Conservation (phyloP, 37 sponge, comb jelly and placozoan species). For the Theonella swinhoei region DNA sequence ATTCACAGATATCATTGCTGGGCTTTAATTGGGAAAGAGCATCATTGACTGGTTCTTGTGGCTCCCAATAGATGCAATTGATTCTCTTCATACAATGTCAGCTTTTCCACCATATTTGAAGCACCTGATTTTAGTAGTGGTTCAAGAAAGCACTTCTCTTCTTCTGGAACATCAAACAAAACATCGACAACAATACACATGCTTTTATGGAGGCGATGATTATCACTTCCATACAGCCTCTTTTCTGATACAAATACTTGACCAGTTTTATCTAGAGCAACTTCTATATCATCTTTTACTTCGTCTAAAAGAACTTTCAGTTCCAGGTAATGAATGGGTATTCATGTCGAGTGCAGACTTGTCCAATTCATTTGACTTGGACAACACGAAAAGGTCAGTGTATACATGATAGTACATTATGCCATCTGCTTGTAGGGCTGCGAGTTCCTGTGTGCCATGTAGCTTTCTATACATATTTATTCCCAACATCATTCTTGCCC, state of each 20-base stretch:
- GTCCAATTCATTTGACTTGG: slow-evolving; percentile 46
- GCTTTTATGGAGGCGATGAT: slow-evolving; percentile 19
- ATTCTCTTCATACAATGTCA: slow-evolving; percentile 42
- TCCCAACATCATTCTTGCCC: slow-evolving; percentile 27
- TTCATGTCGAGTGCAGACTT: slow-evolving; percentile 29
- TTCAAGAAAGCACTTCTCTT: background rate
- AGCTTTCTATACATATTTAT: slow-evolving; percentile 33
- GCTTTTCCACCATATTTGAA: slow-evolving; percentile 32
- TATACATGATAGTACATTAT: slow-evolving; percentile 50
- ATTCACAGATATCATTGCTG: too few species aligned
- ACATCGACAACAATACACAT: slow-evolving; percentile 1
- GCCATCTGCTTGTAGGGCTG: slow-evolving; percentile 24
- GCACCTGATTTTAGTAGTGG: slow-evolving; percentile 29
- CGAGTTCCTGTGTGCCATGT: slow-evolving; percentile 19
- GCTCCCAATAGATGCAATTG: slow-evolving; percentile 55
- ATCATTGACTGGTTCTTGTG: slow-evolving; percentile 4
- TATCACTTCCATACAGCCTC: background rate
- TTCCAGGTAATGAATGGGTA: slow-evolving; percentile 32
- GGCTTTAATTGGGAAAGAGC: slow-evolving; percentile 11
- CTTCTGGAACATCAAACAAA: slow-evolving; percentile 12
- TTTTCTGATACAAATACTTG: slow-evolving; percentile 7
- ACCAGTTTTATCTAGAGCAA: slow-evolving; percentile 6
- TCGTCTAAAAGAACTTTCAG: background rate
- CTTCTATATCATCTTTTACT: background rate
- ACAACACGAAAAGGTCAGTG: slow-evolving; percentile 41